Evolutionary conservation across 2,888 invertebrate genomes (phyloP), one percentile per base, ranked within the genome.

Genomic region (Prosapia bicincta): DNA sequence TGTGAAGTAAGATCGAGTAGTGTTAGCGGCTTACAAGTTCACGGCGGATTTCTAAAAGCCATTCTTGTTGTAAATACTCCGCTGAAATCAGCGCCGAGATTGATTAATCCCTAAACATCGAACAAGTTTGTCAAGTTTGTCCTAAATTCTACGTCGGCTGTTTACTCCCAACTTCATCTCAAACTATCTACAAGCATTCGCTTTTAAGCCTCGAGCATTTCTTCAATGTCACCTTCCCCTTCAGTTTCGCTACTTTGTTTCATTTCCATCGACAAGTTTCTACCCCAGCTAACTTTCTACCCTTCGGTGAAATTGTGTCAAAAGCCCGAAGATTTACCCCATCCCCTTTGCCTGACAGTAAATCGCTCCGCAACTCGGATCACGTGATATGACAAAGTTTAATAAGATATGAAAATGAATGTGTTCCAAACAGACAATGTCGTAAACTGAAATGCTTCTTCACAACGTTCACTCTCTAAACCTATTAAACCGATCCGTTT

Each of bases 331-430:
- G 73, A 73, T 67, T 38, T 20, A 13, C 66, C 66, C 26, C 54
- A n/a, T n/a, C 54, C 54, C 54, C 20, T 30, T 20, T 54, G 15
- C 38, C 25, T 68, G 68, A 32, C 74, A 26, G 32, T 26, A 68
- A 54, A 15, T 26, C n/a, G 74, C 69, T 66, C 25, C 71, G 23
- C 32, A 32, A 30, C 24, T 30, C 13, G 69, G 70, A 24, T 24
- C 73, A 77, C 72, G 72, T 70, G 72, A 76, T 73, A 70, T 73
- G 65, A 54, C 69, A 69, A 38, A 76, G 72, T 76, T 76, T 76
- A 76, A 76, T 76, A 76, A 76, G 76, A 76, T 73, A 66, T 69
- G 73, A 66, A 65, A 73, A 76, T 73, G 73, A 76, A 76, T 67
- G 71, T 76, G 76, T 72, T 76, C 66, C 66, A 38, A 73, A 72